Base-by-base conservation (phyloP, 2,797 vertebrate genomes). In the Salarias fasciatus region DNA sequence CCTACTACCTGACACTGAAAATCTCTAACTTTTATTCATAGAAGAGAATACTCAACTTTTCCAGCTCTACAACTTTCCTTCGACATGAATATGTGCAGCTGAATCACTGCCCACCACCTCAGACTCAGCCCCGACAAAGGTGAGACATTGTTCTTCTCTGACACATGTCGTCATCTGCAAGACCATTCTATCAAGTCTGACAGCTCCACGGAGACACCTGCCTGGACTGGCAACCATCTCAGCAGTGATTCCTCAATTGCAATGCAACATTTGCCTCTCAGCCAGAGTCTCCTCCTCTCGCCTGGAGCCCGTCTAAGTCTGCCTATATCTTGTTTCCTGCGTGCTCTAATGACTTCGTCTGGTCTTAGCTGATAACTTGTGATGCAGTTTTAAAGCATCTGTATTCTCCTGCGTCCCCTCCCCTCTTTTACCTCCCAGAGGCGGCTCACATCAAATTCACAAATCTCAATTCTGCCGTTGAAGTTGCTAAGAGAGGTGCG, bases 91-190 rank as follows among this genome's bases (percentile, higher is more conserved):
- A 47, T 37, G 45, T 63, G n/a, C n/a, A n/a, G n/a, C n/a, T n/a
- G n/a, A n/a, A n/a, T n/a, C n/a, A n/a, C n/a, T n/a, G 53, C 72
- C 36, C 59, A 64, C 64, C 50, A 58, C 36, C 58, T 75, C 48
- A 4, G 56, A 50, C 53, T 72, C 68, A 59, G 49, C 63, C 58
- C 72, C 73, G 60, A 72, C 60, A 69, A 69, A 84, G 69, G 47
- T 64, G 62, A 75, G 43, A 74, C 59, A 49, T 63, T 57, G 51
- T 38, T 64, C 47, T 44, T 64, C 43, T n/a, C 60, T 75, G 79
- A 79, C 69, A 81, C 75, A 78, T 54, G 58, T 53, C 73, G 72
- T 66, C 59, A 64, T 65, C 43, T 42, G 46, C 7, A 18, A 53
- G 69, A 82, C 67, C 60, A 70, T 69, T 78, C 60, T 60, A 65